Conservation (phyloP, 2,113 vertebrate species). For the Lichenostomus cassidix region DNA sequence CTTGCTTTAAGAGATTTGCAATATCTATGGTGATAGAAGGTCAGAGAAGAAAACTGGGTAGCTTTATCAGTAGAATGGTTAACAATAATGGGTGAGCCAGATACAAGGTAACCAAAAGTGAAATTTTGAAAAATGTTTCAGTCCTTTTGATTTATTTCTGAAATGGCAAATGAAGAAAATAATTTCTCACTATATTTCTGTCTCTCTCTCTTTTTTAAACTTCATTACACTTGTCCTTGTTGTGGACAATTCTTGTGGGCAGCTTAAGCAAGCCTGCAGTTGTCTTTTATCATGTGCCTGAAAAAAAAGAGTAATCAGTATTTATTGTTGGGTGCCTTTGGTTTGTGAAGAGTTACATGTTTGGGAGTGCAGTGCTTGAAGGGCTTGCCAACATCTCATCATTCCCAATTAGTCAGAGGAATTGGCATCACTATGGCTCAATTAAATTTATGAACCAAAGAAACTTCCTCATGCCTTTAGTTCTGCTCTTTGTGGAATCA, state of each 20-base stretch:
- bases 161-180: not conserved
- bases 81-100: not conserved
- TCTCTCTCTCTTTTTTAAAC: not conserved
- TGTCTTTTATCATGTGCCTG: not conserved
- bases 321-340: not conserved
- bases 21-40: not conserved
- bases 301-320: not conserved
- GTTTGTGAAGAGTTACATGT: constrained; percentile 6
- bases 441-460: constrained; percentile 52
- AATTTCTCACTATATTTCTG: not conserved
- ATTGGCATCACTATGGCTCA: constrained; percentile 22
- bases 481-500: not conserved
- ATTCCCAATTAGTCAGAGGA: constrained; percentile 40
- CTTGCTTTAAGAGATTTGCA: not conserved
- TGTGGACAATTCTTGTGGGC: not conserved
- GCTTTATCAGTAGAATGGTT: not conserved
- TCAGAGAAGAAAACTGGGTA: not conserved
- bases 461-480: constrained; percentile 33
- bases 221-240: not conserved
- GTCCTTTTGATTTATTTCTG: not conserved
- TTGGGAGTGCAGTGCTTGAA: not conserved
- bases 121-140: not conserved
- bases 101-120: not conserved
- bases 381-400: constrained; percentile 30
- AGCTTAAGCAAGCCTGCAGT: not conserved